Conservation (phyloP, 2,888 invertebrate genomes). For the Stenoptilia bipunctidactyla region DNA sequence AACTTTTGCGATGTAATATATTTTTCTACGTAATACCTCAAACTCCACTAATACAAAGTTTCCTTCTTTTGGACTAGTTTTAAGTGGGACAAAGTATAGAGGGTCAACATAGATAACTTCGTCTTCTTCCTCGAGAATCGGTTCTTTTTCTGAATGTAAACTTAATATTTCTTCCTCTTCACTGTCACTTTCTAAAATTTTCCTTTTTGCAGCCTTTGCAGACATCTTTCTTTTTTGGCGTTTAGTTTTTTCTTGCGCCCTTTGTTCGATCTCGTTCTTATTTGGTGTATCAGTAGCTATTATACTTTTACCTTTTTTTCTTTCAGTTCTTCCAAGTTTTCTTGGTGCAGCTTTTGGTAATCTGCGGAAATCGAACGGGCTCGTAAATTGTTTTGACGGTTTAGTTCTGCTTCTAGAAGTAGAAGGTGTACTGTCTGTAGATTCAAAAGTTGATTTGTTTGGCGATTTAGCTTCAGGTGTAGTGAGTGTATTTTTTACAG, state of each 20-base stretch:
- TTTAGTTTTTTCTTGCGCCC: conserved; percentile 1
- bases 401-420: no score
- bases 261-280: conserved; percentile 13
- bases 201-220: neutral
- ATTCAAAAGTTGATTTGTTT: no score
- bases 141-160: conserved; percentile 4
- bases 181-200: neutral
- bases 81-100: neutral
- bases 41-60: conserved; percentile 14
- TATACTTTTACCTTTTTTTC: conserved; percentile 20
- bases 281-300: conserved; percentile 24
- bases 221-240: neutral
- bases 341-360: conserved; percentile 19
- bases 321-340: conserved; percentile 15
- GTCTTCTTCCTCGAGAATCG: neutral
- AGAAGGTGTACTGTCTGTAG: no score
- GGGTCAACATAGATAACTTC: neutral
- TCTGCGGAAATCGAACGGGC: conserved; percentile 17
- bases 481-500: no score
- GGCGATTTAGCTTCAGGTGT: no score
- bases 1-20: conserved; percentile 14
- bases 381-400: conserved; percentile 6
- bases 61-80: conserved; percentile 11
- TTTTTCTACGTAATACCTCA: conserved; percentile 10
- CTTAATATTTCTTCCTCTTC: conserved; percentile 2